phyloP scores from a whole-genome alignment of 1,140 invertebrate species.

The Zaprionus ornatus region DNA sequence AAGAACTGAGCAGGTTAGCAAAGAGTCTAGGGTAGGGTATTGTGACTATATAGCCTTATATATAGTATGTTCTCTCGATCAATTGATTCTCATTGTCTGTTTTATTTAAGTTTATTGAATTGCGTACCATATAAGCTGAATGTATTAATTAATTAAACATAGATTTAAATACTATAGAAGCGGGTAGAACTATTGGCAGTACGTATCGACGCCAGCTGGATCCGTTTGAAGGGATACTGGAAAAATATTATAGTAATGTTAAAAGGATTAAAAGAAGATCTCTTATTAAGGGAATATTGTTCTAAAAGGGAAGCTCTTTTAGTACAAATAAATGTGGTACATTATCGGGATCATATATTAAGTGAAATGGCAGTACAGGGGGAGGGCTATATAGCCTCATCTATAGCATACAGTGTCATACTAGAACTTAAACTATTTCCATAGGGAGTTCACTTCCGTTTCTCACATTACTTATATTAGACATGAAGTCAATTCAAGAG shows the following conservation, averaged over 20 bases:
- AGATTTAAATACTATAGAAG: constrained; percentile 6
- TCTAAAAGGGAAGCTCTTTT: too few relatives aligned
- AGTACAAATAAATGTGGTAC: too few relatives aligned
- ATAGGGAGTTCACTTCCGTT: too few relatives aligned
- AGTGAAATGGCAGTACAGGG: neutral
- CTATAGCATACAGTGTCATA: neutral
- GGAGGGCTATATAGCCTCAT: neutral
- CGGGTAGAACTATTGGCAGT: neutral
- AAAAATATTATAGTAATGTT: too few relatives aligned
- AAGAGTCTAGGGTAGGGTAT: neutral
- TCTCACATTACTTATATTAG: too few relatives aligned
- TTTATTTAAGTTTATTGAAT: constrained; percentile 43
- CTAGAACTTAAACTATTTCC: neutral
- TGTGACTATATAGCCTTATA: neutral
- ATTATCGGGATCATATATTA: neutral
- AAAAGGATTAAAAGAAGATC: neutral
- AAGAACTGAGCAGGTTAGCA: constrained; percentile 37
- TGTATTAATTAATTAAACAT: constrained; percentile 39
- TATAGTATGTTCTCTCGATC: neutral
- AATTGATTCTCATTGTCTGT: constrained; percentile 19
- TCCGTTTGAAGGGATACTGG: too few relatives aligned
- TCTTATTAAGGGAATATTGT: too few relatives aligned
- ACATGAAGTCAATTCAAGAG: too few relatives aligned
- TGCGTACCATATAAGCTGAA: constrained; percentile 48
- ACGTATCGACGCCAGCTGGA: neutral